These are phyloP conservation scores for Fragum sueziense DNA, from an alignment of 2,888 invertebrate genomes.

Conservation along the genomic window DNA sequence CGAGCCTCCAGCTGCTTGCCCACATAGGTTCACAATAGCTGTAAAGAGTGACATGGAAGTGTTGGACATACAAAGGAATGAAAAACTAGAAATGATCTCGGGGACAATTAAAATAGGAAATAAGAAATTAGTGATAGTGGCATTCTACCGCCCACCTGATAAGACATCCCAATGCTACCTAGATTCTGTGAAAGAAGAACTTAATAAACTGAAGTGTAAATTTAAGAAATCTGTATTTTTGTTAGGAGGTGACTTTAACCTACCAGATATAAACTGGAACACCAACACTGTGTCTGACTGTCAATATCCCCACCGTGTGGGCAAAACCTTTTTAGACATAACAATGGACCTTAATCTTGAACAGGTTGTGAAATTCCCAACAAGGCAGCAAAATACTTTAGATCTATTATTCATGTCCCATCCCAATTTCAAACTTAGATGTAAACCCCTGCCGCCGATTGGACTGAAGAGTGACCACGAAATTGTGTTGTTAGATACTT, in stretches of 20 bases:
- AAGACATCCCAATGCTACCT: not conserved
- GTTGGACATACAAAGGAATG: no score
- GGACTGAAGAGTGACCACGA: no score
- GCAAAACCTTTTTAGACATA: not conserved
- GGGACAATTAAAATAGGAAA: not conserved
- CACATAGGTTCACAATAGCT: not conserved
- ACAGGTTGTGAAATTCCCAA: no score
- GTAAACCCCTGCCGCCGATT: no score
- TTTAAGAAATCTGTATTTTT: no score
- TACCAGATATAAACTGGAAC: no score
- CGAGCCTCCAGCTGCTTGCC: no score
- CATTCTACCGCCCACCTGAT: conserved; percentile 21
- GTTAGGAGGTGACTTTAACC: conserved; percentile 19
- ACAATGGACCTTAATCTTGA: no score
- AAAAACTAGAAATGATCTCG: not conserved
- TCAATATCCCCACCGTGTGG: not conserved
- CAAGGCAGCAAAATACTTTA: no score
- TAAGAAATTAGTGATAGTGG: not conserved
- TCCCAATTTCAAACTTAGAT: no score
- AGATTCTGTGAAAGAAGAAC: not conserved
- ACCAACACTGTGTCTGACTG: not conserved
- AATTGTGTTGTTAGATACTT: no score
- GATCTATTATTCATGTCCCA: no score
- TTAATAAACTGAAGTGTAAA: conserved; percentile 3
- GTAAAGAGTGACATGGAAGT: conserved; percentile 10